phyloP scores from a whole-genome alignment of 2,797 vertebrate genomes.

The Champsocephalus gunnari region DNA sequence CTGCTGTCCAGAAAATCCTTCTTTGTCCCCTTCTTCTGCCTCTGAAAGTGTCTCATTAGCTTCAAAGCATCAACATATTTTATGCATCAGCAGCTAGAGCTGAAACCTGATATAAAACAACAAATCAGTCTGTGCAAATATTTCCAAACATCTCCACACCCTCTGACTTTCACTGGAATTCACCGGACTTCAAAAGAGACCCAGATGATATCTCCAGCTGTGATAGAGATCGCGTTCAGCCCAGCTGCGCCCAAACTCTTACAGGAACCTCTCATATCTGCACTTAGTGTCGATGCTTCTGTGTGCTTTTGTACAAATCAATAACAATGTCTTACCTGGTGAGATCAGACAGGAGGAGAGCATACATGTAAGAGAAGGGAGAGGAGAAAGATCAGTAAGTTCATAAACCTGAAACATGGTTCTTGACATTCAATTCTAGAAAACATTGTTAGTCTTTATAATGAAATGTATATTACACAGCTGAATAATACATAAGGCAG shows the following conservation, averaged over 20 bases:
- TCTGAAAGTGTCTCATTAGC: constrained; percentile 4
- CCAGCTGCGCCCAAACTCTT: background rate
- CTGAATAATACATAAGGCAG: too few species aligned
- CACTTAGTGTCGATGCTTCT: background rate
- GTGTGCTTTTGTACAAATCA: background rate
- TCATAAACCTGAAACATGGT: background rate
- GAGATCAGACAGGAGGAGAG: constrained; percentile 3
- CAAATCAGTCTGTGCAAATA: background rate
- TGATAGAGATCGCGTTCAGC: constrained; percentile 10
- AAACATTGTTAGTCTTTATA: background rate
- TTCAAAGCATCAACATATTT: background rate
- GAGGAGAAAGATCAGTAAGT: constrained; percentile 16
- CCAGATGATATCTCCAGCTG: constrained; percentile 31
- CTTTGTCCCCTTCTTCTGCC: too few species aligned
- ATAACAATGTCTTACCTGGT: constrained; percentile 61
- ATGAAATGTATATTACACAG: background rate
- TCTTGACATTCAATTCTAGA: background rate
- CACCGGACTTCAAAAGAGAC: constrained; percentile 22
- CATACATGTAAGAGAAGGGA: constrained; percentile 62
- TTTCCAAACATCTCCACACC: constrained; percentile 30
- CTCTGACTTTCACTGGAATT: constrained; percentile 23
- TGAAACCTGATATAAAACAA: background rate
- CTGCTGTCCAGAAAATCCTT: background rate
- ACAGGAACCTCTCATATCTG: background rate
- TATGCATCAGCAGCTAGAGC: background rate